Conservation (phyloP, 2,113 vertebrate species). For the Seriola aureovittata region DNA sequence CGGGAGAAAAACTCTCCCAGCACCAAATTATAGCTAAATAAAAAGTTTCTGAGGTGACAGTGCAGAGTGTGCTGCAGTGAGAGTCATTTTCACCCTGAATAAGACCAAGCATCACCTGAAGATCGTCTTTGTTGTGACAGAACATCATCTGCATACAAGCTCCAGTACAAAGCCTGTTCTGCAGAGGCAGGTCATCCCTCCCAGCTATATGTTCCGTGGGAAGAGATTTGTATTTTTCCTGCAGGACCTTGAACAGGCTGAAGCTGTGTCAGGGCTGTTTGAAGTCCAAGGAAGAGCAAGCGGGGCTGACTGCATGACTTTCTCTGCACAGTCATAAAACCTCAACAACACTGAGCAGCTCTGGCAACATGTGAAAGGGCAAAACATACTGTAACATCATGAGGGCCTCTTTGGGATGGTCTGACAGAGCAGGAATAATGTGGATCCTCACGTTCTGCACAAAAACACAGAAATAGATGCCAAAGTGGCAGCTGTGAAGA, state of each 20-base stretch:
- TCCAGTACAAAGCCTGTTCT: background rate
- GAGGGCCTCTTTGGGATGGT: background rate
- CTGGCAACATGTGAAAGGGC: background rate
- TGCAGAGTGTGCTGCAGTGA: background rate
- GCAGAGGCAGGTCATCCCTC: background rate
- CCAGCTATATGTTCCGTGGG: background rate
- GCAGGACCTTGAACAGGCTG: constrained; percentile 8
- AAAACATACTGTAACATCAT: background rate
- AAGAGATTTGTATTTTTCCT: background rate
- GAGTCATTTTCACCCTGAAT: background rate
- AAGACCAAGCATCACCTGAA: background rate
- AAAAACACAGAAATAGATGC: background rate
- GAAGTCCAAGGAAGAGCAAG: constrained; percentile 12
- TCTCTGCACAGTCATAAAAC: background rate
- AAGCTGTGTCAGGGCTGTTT: constrained; percentile 3
- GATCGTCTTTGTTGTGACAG: background rate
- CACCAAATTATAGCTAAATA: too few species aligned
- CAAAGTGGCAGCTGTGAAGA: too few species aligned
- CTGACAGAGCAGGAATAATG: background rate
- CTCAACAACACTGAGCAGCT: background rate
- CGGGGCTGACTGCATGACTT: constrained; percentile 1
- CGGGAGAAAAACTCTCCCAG: too few species aligned
- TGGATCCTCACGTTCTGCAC: background rate
- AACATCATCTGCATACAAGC: constrained; percentile 6
- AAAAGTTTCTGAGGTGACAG: background rate